Evolutionary conservation across 1,140 invertebrate genomes (phyloP), one percentile per base, ranked within the genome.

Genomic region (Nasonia vitripennis): DNA sequence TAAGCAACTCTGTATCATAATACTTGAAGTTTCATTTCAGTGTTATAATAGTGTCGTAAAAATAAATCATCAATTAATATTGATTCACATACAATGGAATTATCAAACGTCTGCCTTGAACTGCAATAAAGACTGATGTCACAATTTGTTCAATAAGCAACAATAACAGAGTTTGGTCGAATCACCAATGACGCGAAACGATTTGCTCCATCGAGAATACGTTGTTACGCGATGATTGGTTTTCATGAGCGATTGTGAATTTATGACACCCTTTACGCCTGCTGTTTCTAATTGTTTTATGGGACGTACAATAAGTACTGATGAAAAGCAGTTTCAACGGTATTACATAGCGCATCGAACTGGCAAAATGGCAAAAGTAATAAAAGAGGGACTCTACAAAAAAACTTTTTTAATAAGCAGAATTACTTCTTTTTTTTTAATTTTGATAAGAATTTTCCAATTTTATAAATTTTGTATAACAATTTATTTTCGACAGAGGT

Each of bases 11-110:
- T 55, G 41, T 45, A 45, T 45, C 41, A 11, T 55, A 17, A 11
- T 2, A 4, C 14, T 55, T 55, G 51, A 20, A 17, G 12, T 71
- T 71, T 31, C 17, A 45, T 41, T 45, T 20, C n/a, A 45, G 67
- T 17, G 45, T 71, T 27, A 48, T 81, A 31, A 71, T 71, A 71
- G 67, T 55, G 48, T 74, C 71, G 23, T 74, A 23, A 74, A 34
- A 74, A 82, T 82, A 82, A 82, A 82, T 74, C 81, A 74, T 82
- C 81, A 31, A 81, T 82, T 75, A 74, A 74, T 74, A 62, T 74
- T 62, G 70, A 74, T 74, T 82, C n/a, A 9, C 10, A 23, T 20
- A 83, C 51, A 77, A 83, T 77, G 34, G 51, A 77, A 73, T 67
- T 75, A 77, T 34, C 34, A 83, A 83, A 77, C 6, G 41, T 77